Conservation (phyloP, 1,140 invertebrate genomes). For the Drosophila sturtevanti region DNA sequence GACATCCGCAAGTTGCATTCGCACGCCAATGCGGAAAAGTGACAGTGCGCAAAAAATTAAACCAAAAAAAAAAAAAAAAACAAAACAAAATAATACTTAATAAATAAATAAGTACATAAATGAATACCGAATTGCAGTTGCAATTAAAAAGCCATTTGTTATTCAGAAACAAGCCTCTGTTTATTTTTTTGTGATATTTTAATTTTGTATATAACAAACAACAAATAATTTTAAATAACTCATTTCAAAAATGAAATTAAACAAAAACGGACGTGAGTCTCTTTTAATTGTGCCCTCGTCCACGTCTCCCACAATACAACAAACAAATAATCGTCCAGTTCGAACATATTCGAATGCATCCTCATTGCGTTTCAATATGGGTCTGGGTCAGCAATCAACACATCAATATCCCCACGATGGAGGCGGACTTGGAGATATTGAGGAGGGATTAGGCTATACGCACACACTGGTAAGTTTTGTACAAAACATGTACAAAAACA, state of each 20-base stretch:
- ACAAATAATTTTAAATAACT: neutral
- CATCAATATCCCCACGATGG: conserved; percentile 40
- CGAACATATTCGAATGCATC: conserved; percentile 74
- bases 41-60: conserved; percentile 29
- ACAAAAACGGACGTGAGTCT: conserved; percentile 61
- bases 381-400: conserved; percentile 26
- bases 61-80: conserved; percentile 1
- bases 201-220: conserved; percentile 4
- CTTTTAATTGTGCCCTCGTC: conserved; percentile 59
- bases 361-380: conserved; percentile 58
- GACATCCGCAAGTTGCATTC: conserved; percentile 19
- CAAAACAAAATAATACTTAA: conserved; percentile 5
- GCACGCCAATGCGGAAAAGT: conserved; percentile 45
- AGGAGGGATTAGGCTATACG: conserved; percentile 89
- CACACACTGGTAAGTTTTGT: conserved; percentile 89
- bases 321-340: conserved; percentile 20
- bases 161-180: conserved; percentile 23
- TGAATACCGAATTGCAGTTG: conserved; percentile 3
- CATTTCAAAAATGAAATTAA: conserved; percentile 54
- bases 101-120: conserved; percentile 10
- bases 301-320: conserved; percentile 26
- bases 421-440: conserved; percentile 83
- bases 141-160: conserved; percentile 23
- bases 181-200: conserved; percentile 40
- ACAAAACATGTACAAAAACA: neutral